Base-by-base conservation (phyloP, 2,797 vertebrate genomes). In the Sebastes nivosus region DNA sequence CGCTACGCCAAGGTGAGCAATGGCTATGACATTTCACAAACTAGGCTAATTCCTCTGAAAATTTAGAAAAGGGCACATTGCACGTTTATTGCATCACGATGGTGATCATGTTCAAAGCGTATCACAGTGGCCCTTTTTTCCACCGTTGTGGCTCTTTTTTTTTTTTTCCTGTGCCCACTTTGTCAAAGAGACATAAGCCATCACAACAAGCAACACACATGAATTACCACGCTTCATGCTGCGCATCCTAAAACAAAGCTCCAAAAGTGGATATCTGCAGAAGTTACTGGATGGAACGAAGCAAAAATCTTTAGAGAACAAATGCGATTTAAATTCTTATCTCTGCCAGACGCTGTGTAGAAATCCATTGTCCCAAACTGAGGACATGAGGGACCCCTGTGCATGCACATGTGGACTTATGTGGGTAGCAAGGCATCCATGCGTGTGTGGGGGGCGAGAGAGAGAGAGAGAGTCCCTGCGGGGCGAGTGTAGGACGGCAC, bases 21-120 rank as follows among this genome's bases (percentile, higher is more conserved):
- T 93, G 88, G 89, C 91, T 84, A 83, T 95, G 94, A 93, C 94
- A 94, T 95, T 95, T 94, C 88, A 88, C 90, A 93, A 92, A 94
- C 90, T 90, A 87, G 93, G 92, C 92, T 94, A 94, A 94, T 93
- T 94, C 92, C 92, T 93, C 71, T 57, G 93, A 93, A 94, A 87
- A 81, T 90, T 83, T 80, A 61, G 60, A 92, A 94, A 94, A 94
- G 93, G 94, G 90, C 93, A 93, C 72, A 10, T 91, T 91, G 80
- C 91, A 81, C 87, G 83, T 92, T 88, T 88, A 91, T 93, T 93
- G 90, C 94, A 90, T 89, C 91, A 90, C n/a, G 58, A 84, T 42
- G 68, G 86, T 75, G 85, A 90, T 91, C 79, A 74, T 85, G 83
- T 87, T 88, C 68, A 60, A 80, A 83, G 84, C 76, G 70, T 64